phyloP scores from a whole-genome alignment of 2,797 vertebrate genomes.

The Lycodopsis pacificus region DNA sequence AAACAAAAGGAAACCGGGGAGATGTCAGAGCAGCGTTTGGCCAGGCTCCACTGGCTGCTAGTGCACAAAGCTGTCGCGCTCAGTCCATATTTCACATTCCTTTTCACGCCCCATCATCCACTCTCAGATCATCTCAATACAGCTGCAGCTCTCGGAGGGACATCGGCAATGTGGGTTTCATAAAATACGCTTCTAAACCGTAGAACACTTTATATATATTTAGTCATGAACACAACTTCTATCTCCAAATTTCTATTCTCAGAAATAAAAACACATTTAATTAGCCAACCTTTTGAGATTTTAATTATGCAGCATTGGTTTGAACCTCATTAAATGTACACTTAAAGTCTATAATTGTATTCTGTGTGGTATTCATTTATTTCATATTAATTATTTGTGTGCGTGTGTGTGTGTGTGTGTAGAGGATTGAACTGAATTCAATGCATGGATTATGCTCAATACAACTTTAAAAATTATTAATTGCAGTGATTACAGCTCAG shows the following conservation, averaged over 20 bases:
- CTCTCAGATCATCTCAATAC: slow-evolving; percentile 3
- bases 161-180: not conserved
- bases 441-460: not conserved
- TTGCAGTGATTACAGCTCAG: slow-evolving; percentile 20
- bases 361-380: not conserved
- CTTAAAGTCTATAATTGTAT: not conserved
- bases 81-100: slow-evolving; percentile 2
- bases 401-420: not conserved
- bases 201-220: not conserved
- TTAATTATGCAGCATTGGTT: not conserved
- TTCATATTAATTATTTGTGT: not conserved
- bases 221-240: not conserved
- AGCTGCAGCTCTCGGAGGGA: not conserved
- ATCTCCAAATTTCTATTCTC: not conserved
- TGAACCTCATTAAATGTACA: not conserved
- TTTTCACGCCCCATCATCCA: slow-evolving; percentile 12
- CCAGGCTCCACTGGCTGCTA: not conserved
- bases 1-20: slow-evolving; percentile 15
- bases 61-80: not conserved
- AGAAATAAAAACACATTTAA: not conserved
- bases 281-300: not conserved
- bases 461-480: slow-evolving; percentile 7
- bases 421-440: not conserved
- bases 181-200: not conserved
- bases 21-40: slow-evolving; percentile 11